phyloP scores from a whole-genome alignment of 2,888 invertebrate genomes.

The Perithous albicinctus region DNA sequence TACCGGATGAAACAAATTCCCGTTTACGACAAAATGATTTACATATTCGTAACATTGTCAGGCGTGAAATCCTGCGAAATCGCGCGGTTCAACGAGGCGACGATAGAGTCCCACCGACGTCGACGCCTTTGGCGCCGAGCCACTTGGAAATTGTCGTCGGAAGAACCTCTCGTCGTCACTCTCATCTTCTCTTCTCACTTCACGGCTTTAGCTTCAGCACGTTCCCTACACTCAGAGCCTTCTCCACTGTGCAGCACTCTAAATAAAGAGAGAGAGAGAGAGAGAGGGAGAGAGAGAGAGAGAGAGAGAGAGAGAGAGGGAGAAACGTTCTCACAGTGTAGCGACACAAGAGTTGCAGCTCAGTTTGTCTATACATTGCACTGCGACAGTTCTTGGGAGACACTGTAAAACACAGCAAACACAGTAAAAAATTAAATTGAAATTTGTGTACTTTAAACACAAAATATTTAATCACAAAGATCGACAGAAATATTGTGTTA shows the following conservation, averaged over 20 bases:
- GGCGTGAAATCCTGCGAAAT: not conserved
- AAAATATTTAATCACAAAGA: no score
- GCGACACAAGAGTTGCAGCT: not conserved
- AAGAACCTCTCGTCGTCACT: slow-evolving; percentile 57
- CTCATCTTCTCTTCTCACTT: slow-evolving; percentile 62
- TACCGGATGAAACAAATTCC: slow-evolving; percentile 14
- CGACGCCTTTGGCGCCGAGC: slow-evolving; percentile 66
- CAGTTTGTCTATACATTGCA: not conserved
- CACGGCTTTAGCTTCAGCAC: slow-evolving; percentile 64
- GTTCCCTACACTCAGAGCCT: slow-evolving; percentile 31
- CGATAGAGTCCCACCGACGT: slow-evolving; percentile 34
- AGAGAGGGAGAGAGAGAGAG: no score
- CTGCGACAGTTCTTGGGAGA: not conserved
- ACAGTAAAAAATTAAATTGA: no score
- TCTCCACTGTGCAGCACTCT: slow-evolving; percentile 15
- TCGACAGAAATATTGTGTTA: no score
- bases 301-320: no score
- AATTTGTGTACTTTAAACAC: no score
- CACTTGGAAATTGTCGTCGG: slow-evolving; percentile 63
- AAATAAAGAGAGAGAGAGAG: slow-evolving; percentile 20
- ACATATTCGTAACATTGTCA: slow-evolving; percentile 32
- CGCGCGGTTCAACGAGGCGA: slow-evolving; percentile 23
- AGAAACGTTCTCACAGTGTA: slow-evolving; percentile 15
- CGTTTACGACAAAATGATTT: slow-evolving; percentile 31
- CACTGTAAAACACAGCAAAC: not conserved